Percentiles rank a stretch among this genome's conserved stretches.
phyloP scores from a whole-genome alignment of 2,113 vertebrate genomes.

The Cololabis saira region DNA sequence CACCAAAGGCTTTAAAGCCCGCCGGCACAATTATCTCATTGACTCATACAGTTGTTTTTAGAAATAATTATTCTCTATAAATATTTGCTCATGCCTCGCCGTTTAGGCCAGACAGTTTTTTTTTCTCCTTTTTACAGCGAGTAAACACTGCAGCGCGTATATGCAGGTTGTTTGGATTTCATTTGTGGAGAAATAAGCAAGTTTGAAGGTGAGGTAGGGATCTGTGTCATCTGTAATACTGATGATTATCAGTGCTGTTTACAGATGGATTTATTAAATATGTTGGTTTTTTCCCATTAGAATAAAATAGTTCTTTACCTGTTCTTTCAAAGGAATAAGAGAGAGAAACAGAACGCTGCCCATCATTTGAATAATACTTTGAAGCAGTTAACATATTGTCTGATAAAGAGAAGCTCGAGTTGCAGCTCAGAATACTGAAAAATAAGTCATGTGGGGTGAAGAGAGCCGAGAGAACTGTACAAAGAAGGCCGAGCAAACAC shows the following conservation, averaged over 20 bases:
- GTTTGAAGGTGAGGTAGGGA: conserved; percentile 32
- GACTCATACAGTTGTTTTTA: conserved; percentile 33
- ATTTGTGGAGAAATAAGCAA: conserved; percentile 1
- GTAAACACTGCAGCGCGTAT: conserved; percentile 52
- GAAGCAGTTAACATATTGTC: no score
- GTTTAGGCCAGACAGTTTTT: conserved; percentile 20
- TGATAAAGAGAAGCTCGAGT: no score
- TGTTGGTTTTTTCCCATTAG: conserved; percentile 26
- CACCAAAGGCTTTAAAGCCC: conserved; percentile 32
- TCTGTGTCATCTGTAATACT: conserved; percentile 26
- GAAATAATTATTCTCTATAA: conserved; percentile 52
- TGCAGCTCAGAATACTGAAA: no score
- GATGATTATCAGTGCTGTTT: conserved; percentile 46
- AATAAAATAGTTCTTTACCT: conserved; percentile 14
- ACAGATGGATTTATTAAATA: conserved; percentile 35
- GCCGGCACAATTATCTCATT: conserved; percentile 35
- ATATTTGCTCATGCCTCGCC: conserved; percentile 49
- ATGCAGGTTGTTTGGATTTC: conserved; percentile 19
- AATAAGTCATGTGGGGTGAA: neutral
- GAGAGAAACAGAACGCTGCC: neutral
- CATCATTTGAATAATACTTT: no score
- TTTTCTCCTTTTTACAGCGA: conserved; percentile 3
- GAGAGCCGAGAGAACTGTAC: neutral
- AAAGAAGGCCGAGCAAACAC: neutral
- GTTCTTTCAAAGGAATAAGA: no score